phyloP scores from a whole-genome alignment of 2,797 vertebrate species.

The Dryobates pubescens region DNA sequence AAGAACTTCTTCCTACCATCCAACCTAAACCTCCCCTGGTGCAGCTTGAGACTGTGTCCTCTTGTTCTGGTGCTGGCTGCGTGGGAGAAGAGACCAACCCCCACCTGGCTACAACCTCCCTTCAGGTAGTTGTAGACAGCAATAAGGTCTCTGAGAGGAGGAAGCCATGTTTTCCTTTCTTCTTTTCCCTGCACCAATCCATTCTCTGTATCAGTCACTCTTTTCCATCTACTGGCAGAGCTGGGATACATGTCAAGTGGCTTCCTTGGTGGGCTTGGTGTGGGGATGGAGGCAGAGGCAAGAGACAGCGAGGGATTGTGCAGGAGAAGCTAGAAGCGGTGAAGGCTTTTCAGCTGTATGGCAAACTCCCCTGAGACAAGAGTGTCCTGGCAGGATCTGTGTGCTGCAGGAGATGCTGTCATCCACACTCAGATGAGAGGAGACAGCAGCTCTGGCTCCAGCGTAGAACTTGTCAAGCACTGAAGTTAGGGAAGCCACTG shows the following conservation, averaged over 20 bases:
- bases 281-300: not conserved
- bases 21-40: too few species aligned
- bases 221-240: not conserved
- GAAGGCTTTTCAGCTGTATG: not conserved
- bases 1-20: too few species aligned
- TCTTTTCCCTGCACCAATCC: not conserved
- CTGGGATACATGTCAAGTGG: not conserved
- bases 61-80: too few species aligned
- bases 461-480: not conserved
- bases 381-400: accelerated
- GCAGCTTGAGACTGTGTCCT: too few species aligned
- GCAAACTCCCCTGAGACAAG: not conserved
- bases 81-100: too few species aligned
- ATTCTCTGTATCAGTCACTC: not conserved
- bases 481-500: not conserved
- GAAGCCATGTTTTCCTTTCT: not conserved
- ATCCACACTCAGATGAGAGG: not conserved
- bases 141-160: too few species aligned
- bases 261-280: not conserved
- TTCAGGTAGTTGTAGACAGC: too few species aligned
- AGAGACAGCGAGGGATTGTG: not conserved
- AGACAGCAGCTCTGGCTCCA: conserved; percentile 5
- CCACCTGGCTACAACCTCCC: too few species aligned
- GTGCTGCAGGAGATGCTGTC: not conserved
- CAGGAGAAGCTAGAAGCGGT: not conserved